These are phyloP conservation scores for Oceanites oceanicus DNA, from an alignment of 2,113 vertebrate species.

Conservation along the genomic window DNA sequence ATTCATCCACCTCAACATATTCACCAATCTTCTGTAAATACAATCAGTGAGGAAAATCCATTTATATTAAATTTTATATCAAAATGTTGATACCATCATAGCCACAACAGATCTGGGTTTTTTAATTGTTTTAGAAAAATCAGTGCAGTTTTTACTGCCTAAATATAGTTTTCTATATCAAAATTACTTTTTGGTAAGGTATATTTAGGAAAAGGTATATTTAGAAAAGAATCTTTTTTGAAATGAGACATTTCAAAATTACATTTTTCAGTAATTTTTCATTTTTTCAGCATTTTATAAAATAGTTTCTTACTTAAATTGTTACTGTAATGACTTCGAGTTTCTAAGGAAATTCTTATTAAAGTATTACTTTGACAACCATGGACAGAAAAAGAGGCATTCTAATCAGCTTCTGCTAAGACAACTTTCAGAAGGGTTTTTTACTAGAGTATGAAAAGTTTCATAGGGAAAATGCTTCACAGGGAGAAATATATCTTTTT, in stretches of 20 bases:
- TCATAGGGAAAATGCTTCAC: neutral
- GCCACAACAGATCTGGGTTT: neutral
- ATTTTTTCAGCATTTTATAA: neutral
- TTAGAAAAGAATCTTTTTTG: neutral
- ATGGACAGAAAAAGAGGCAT: neutral
- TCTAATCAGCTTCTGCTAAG: neutral
- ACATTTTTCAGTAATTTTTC: neutral
- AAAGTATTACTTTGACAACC: neutral
- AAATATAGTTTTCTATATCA: neutral
- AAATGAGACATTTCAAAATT: neutral
- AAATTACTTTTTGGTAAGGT: neutral
- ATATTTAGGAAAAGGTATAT: too few relatives aligned
- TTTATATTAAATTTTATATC: neutral
- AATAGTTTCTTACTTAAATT: neutral
- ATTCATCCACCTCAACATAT: rapidly evolving
- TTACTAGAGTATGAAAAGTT: neutral
- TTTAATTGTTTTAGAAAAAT: neutral
- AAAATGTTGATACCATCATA: neutral
- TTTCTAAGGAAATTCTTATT: neutral
- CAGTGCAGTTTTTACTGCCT: neutral
- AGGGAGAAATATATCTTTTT: neutral
- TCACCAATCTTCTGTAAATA: neutral
- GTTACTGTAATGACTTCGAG: neutral
- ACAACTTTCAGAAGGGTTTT: neutral
- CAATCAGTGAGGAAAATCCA: neutral